Evolutionary conservation across 2,888 invertebrate species (phyloP), one percentile per base, ranked within the genome.

Genomic region (Melangyna quadrimaculata): DNA sequence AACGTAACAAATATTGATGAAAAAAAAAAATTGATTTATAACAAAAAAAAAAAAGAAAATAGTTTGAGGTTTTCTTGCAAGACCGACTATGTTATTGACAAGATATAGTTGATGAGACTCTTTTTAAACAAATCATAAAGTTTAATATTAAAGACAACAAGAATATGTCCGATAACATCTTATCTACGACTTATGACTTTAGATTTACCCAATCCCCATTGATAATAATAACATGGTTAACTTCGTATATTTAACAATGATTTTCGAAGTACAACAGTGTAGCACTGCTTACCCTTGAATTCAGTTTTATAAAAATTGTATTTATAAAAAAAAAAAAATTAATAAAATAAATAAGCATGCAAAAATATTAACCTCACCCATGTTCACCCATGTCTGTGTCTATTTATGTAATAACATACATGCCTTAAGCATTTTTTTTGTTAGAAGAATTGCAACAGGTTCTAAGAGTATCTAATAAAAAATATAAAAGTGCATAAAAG

Each of bases 141-240:
- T n/a, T 12, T 43, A n/a, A n/a, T 63, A 35, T 63, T 45, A 51
- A 17, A n/a, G 22, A 22, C 3, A 51, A 51, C 51, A 32, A 22
- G 67, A 51, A 51, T n/a, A n/a, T 67, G 67, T 35, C 48, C 67
- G 67, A 67, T 67, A 51, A 51, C 37, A 43, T 1, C 19, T 67
- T 67, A 67, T 67, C 67, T 51, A 35, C 29, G 48, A 22, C 35
- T 67, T 67, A 24, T 61, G 40, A 40, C 8, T 27, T 40, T 48
- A 19, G 19, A 48, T 51, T 51, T 10, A 51, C 51, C 10, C 35
- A 67, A 51, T 35, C 67, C 35, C 35, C 22, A 35, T 27, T 67
- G 35, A 24, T 51, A 37, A 65, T 17, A 63, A 27, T 12, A 19
- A 22, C 5, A 32, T 19, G 22, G 14, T 19, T 35, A 10, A 35